Evolutionary conservation across 2,113 vertebrate species (phyloP), one percentile per base, ranked within the genome.

Genomic region (Eptesicus fuscus): DNA sequence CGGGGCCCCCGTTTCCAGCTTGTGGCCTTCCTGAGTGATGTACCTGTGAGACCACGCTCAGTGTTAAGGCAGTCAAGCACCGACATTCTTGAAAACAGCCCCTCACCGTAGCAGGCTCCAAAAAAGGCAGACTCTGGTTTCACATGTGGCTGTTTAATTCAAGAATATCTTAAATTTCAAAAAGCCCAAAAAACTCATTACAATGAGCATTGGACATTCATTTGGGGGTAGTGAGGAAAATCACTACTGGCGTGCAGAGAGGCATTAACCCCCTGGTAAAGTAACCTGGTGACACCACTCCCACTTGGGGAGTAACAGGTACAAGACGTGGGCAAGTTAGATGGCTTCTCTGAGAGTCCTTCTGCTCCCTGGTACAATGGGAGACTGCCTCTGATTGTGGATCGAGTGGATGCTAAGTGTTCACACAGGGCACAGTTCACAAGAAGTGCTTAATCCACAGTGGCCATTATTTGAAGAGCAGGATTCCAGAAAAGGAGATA

Each of bases 11-110:
- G 99, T 99, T 98, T 99, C 99, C 95, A 99, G 98, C 98, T 99
- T 99, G 98, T 99, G 99, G 37, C 99, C 99, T 97, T 99, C 99
- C 97, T 99, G 99, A 83, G 99, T 99, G 97, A 99, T 99, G 97
- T 99, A 99, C 98, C 99, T 99, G 94, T 4, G 92, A 17, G 85
- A 25, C 0, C 92, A 91, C 0, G 47, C 83, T 49, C 9, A 37
- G 16, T 25, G 59, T 1, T 67, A 35, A n/a, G 85, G 83, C 23
- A 7, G 28, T 10, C 42, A 35, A 74, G 65, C 65, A 79, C 6
- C 2, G 30, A 22, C 18, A 2, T 14, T n/a, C 22, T 23, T 47
- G 53, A 32, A n/a, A 71, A 47, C 6, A 65, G 49, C 23, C 30
- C 84, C 47, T 78, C 51, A 25, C 7, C 0, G 35, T 9, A 65